Evolutionary conservation across 2,113 vertebrate species (phyloP).

Genomic region (Raphicerus campestris): DNA sequence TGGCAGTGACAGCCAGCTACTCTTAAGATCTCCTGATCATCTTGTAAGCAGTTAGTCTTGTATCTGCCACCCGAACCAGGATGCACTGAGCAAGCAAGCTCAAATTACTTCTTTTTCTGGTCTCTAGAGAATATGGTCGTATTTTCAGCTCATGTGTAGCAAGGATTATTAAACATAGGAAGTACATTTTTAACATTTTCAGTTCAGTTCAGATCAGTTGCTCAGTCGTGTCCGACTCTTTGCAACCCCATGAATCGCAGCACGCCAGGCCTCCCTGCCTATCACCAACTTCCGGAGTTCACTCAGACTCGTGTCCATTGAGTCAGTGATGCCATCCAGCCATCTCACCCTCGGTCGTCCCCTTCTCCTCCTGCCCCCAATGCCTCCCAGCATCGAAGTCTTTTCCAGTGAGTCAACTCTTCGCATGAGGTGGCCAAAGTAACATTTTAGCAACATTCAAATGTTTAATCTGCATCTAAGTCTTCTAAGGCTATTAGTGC

Average conservation of each 20-base stretch:
- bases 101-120: background rate
- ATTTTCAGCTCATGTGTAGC: background rate
- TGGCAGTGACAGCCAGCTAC: background rate
- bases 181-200: background rate
- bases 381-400: no score
- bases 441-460: background rate
- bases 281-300: no score
- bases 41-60: background rate
- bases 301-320: no score
- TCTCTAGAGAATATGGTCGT: background rate
- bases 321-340: no score
- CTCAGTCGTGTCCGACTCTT: no score
- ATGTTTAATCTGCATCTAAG: background rate
- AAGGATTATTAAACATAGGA: background rate
- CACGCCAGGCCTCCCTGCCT: no score
- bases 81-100: background rate
- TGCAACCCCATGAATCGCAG: no score
- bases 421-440: no score
- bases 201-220: no score
- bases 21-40: background rate
- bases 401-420: no score
- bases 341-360: no score
- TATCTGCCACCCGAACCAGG: background rate
- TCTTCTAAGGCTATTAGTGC: background rate
- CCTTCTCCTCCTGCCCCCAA: no score